These are phyloP conservation scores for Hepsetus odoe DNA, from an alignment of 2,113 vertebrate genomes.

Conservation along the genomic window DNA sequence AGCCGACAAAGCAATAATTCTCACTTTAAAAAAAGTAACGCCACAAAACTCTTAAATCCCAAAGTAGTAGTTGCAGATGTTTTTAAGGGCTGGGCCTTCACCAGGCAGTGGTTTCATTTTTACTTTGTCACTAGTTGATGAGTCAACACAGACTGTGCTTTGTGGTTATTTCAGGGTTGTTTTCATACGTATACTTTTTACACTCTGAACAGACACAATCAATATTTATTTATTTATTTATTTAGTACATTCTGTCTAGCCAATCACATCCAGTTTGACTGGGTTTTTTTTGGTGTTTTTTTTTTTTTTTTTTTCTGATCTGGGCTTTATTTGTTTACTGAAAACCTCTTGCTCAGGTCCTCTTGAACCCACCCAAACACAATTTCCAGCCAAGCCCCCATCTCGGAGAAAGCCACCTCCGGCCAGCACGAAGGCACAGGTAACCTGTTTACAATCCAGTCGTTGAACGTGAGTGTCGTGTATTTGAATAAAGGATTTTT, in stretches of 20 bases:
- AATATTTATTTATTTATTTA: too few relatives aligned
- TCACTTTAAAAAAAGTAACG: neutral
- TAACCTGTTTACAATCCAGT: too few relatives aligned
- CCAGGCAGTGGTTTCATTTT: neutral
- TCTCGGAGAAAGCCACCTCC: neutral
- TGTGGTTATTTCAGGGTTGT: neutral
- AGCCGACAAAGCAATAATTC: neutral
- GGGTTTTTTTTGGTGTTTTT: too few relatives aligned
- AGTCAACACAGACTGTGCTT: slow-evolving; percentile 1
- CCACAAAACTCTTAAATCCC: neutral
- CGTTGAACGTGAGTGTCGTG: too few relatives aligned
- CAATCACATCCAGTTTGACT: too few relatives aligned
- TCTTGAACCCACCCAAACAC: neutral
- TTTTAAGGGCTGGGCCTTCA: neutral
- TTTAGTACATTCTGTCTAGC: too few relatives aligned
- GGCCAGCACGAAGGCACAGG: slow-evolving; percentile 1
- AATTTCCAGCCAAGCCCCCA: neutral
- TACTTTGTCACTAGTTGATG: neutral
- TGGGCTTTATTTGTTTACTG: neutral
- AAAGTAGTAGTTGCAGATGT: neutral
- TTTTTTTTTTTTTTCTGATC: neutral
- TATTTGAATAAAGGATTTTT: too few relatives aligned
- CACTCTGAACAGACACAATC: too few relatives aligned
- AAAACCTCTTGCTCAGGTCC: slow-evolving; percentile 10
- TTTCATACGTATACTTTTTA: neutral